These are phyloP conservation scores for Listrodromus nycthemerus DNA, from an alignment of 2,888 invertebrate genomes.

Conservation along the genomic window DNA sequence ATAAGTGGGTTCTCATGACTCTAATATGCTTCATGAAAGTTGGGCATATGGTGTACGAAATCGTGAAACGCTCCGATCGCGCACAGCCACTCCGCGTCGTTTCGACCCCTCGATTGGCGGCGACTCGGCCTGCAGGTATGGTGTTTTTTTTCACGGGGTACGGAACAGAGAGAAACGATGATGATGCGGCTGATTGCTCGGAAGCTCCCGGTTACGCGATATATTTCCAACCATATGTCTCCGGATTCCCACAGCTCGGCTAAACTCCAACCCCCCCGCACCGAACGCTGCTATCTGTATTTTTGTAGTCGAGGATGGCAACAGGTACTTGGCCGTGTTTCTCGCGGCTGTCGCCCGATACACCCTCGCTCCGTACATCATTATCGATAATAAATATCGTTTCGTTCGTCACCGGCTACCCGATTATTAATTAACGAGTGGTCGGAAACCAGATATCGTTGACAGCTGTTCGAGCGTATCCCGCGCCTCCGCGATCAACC, in stretches of 20 bases:
- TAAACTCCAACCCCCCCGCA: too few species aligned
- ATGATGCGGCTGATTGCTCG: conserved; percentile 57
- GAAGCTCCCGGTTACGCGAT: conserved; percentile 72
- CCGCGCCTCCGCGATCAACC: too few species aligned
- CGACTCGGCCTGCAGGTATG: conserved; percentile 56
- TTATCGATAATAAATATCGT: conserved; percentile 52
- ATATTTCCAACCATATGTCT: conserved; percentile 78
- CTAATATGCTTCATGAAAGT: conserved; percentile 51
- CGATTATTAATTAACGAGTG: conserved; percentile 60
- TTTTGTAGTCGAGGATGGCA: conserved; percentile 67
- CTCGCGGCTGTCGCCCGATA: conserved; percentile 64
- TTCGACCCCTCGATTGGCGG: conserved; percentile 54
- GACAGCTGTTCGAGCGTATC: conserved; percentile 49
- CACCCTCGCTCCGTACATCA: conserved; percentile 36
- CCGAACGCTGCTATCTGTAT: conserved; percentile 63
- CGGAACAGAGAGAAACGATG: conserved; percentile 38
- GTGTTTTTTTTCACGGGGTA: conserved; percentile 33
- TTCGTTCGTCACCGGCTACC: conserved; percentile 21
- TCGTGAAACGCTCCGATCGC: conserved; percentile 59
- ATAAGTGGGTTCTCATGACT: conserved; percentile 78
- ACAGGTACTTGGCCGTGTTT: conserved; percentile 72
- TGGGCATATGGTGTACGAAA: conserved; percentile 67
- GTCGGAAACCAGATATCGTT: conserved; percentile 20
- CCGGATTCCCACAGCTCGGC: conserved; percentile 76
- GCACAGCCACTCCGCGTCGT: conserved; percentile 46